Evolutionary conservation across 2,888 invertebrate genomes (phyloP), one percentile per base, ranked within the genome.

Genomic region (Napeogenes inachia): DNA sequence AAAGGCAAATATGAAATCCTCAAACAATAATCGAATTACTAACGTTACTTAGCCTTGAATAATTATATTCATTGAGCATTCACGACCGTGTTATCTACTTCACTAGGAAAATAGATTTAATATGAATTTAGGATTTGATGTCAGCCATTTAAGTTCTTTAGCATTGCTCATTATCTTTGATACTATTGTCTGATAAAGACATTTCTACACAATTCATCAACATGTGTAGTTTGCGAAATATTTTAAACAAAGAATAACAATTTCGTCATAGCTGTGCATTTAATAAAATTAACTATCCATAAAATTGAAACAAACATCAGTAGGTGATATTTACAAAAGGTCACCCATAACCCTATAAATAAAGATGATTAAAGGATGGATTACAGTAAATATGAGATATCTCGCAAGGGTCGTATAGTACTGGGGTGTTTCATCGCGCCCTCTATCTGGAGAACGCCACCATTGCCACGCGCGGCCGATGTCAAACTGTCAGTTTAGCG

Each of bases 351-450:
- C 75, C 76, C 78, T 78, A 82, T 82, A 85, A 86, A 86, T 85
- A 84, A 82, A 83, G 84, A 82, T 85, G 83, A 85, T 86, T 83
- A 83, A 84, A 84, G 85, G 84, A 82, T 80, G 86, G 87, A 89
- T 89, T 87, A 88, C 83, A 83, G 82, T 81, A 78, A 85, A 84
- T 89, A 89, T 89, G 87, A 89, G 88, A 87, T 87, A 87, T 89
- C 85, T 83, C 72, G 80, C 80, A 78, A 81, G 85, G 85, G 85
- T 86, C 81, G 83, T 60, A 46, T 58, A 60, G 50, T 73, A 62
- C 73, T 68, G 75, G 64, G 67, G 65, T 62, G 63, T 59, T 66
- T 57, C 79, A 81, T 69, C 68, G 68, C 70, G 79, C 73, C 79
- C 75, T 79, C 83, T 84, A 81, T 80, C 82, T 80, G 81, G 80